Evolutionary conservation across 1,140 invertebrate genomes (phyloP).

Genomic region (Drosophila murphyi): DNA sequence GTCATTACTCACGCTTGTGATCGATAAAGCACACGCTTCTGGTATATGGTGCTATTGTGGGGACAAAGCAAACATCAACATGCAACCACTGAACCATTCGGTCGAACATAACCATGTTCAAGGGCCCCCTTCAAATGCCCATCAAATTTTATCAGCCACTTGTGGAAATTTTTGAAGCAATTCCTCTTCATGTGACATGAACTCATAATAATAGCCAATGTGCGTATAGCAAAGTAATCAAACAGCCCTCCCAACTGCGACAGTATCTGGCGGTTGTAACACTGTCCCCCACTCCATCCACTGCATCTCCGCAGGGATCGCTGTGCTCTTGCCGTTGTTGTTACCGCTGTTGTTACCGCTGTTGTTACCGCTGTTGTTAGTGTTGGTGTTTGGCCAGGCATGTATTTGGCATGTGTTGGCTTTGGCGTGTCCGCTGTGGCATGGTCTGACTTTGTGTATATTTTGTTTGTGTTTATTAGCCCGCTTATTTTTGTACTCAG

Average conservation of each 20-base stretch:
- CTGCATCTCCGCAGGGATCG: background rate
- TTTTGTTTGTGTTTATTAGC: slow-evolving; percentile 69
- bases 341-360: slow-evolving; percentile 38
- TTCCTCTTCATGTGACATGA: slow-evolving; percentile 53
- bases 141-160: slow-evolving; percentile 81
- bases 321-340: slow-evolving; percentile 5
- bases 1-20: slow-evolving; percentile 52
- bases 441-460: slow-evolving; percentile 48
- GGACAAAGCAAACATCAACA: slow-evolving; percentile 57
- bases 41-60: slow-evolving; percentile 19
- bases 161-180: slow-evolving; percentile 74
- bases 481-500: slow-evolving; percentile 46
- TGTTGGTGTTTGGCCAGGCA: slow-evolving; percentile 31
- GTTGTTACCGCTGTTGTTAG: slow-evolving; percentile 38
- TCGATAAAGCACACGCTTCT: slow-evolving; percentile 63
- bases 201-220: slow-evolving; percentile 64
- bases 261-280: slow-evolving; percentile 25
- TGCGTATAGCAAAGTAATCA: slow-evolving; percentile 72
- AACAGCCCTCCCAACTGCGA: slow-evolving; percentile 24
- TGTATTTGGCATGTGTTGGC: slow-evolving; percentile 58
- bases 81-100: slow-evolving; percentile 23
- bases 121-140: slow-evolving; percentile 52
- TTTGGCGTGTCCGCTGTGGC: slow-evolving; percentile 64
- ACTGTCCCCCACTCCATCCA: background rate
- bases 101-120: slow-evolving; percentile 32